Conservation (phyloP, 2,113 vertebrate genomes). For the Strix uralensis region DNA sequence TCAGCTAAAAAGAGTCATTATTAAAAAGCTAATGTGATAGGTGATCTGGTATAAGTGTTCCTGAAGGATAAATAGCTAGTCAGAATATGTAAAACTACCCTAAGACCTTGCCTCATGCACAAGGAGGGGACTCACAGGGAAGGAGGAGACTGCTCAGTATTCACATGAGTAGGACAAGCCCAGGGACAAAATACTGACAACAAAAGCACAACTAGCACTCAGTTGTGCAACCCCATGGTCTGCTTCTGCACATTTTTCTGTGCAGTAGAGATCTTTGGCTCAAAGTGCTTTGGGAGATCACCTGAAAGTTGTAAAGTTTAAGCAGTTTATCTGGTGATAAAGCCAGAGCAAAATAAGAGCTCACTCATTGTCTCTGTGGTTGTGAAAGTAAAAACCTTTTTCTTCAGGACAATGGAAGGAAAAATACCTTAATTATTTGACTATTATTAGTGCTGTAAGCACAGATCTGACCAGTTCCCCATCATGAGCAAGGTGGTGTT, state of each 20-base stretch:
- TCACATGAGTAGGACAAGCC: background rate
- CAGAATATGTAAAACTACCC: background rate
- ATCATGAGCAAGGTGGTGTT: background rate
- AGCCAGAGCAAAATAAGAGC: background rate
- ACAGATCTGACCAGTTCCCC: background rate
- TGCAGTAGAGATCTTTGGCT: background rate
- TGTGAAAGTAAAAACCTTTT: background rate
- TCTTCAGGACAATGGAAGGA: background rate
- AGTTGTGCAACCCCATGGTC: accelerated
- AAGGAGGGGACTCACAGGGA: background rate
- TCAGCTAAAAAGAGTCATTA: background rate
- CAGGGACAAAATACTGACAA: background rate
- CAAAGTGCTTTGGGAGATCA: background rate
- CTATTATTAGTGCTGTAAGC: background rate
- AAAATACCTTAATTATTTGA: background rate
- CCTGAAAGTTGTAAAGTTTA: background rate
- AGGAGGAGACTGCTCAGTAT: background rate
- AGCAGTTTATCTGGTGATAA: background rate
- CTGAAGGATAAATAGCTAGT: background rate
- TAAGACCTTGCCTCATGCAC: background rate
- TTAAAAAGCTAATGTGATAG: background rate
- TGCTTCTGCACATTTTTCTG: background rate
- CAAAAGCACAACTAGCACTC: background rate
- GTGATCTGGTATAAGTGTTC: background rate
- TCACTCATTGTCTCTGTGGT: background rate